A percentile compares a stretch with the other conserved stretches of the same genome.
Evolutionary conservation across 2,797 vertebrate genomes (phyloP).

Genomic region (Silurus lanzhouensis): DNA sequence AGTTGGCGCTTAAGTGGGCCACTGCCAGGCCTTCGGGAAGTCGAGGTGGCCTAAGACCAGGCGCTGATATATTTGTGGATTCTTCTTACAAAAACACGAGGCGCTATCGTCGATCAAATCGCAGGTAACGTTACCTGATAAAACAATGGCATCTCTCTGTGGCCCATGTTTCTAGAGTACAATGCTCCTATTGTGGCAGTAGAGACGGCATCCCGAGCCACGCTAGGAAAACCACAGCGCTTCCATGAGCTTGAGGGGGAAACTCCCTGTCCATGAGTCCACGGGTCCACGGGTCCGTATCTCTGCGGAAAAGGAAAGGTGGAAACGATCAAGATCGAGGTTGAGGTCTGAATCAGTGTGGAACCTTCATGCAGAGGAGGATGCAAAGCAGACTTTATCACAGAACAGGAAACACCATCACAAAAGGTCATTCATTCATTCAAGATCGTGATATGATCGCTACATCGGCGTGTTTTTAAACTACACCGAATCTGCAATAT

Average conservation of each 20-base stretch:
- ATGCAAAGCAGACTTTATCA: slow-evolving; percentile 54
- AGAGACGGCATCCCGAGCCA: slow-evolving; percentile 54
- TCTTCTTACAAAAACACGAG: slow-evolving; percentile 70
- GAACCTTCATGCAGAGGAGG: slow-evolving; percentile 22
- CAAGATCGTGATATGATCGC: slow-evolving; percentile 6
- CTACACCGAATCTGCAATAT: not conserved
- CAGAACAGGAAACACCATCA: not conserved
- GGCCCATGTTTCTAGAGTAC: slow-evolving; percentile 64
- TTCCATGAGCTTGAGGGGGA: slow-evolving; percentile 50
- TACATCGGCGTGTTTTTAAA: not conserved
- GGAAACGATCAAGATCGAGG: slow-evolving; percentile 13
- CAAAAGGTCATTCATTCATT: slow-evolving; percentile 10
- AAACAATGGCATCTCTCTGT: slow-evolving; percentile 75
- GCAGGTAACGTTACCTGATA: slow-evolving; percentile 75
- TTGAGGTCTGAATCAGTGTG: not conserved
- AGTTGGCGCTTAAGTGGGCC: slow-evolving; percentile 45
- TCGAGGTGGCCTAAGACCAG: slow-evolving; percentile 66
- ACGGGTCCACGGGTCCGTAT: slow-evolving; percentile 26
- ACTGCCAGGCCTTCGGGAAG: slow-evolving; percentile 57
- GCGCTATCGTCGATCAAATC: slow-evolving; percentile 69
- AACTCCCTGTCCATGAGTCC: slow-evolving; percentile 43
- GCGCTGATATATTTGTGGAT: slow-evolving; percentile 70
- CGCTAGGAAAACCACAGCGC: slow-evolving; percentile 53
- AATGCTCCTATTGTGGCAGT: slow-evolving; percentile 67
- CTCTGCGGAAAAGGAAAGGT: slow-evolving; percentile 48